Conservation (phyloP, 2,888 invertebrate species). For the Macaria notata region DNA sequence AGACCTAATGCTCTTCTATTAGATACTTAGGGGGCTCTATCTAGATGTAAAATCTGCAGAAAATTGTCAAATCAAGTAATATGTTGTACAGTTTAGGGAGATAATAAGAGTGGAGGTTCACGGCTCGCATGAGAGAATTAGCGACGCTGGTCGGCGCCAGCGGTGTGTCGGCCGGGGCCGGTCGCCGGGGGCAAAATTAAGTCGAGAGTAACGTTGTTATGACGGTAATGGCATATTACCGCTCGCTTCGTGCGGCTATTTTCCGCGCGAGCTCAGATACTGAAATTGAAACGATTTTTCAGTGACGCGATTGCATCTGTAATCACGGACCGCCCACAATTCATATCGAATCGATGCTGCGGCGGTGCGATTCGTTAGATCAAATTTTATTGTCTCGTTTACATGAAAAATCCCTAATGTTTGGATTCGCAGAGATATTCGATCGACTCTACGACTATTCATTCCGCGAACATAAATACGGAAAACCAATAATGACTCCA, state of each 20-base stretch:
- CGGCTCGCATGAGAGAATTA: conserved; percentile 54
- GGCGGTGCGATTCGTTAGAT: conserved; percentile 12
- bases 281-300: conserved; percentile 73
- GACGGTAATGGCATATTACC: conserved; percentile 72
- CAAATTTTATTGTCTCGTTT: conserved; percentile 21
- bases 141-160: conserved; percentile 55
- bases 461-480: conserved; percentile 28
- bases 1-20: conserved; percentile 6
- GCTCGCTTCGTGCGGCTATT: conserved; percentile 62
- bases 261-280: conserved; percentile 60
- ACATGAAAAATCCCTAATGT: conserved; percentile 15
- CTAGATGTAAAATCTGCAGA: conserved; percentile 8
- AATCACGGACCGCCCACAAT: conserved; percentile 41
- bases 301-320: conserved; percentile 66
- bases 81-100: conserved; percentile 9
- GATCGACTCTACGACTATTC: conserved; percentile 18
- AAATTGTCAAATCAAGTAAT: conserved; percentile 9
- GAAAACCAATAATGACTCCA: conserved; percentile 31
- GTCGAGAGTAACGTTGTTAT: conserved; percentile 77
- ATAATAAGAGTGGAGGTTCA: conserved; percentile 42
- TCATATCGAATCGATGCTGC: conserved; percentile 27
- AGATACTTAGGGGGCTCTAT: conserved; percentile 7
- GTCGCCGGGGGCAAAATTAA: conserved; percentile 70
- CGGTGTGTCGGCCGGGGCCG: conserved; percentile 18
- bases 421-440: conserved; percentile 13